These are phyloP conservation scores for Pseudomyrmex pallidus DNA, from an alignment of 1,140 invertebrate species.

Conservation along the genomic window DNA sequence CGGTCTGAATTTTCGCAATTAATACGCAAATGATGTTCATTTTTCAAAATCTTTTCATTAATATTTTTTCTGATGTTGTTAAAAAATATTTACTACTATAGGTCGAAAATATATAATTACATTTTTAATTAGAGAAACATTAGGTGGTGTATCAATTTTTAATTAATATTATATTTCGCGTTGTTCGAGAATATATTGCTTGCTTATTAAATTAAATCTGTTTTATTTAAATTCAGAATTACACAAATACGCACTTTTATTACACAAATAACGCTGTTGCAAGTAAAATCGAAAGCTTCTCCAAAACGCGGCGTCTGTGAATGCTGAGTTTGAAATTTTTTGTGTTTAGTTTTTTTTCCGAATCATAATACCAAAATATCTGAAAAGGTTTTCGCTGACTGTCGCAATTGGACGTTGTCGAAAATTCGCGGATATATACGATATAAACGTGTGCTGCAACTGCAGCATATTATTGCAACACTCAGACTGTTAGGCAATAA, in stretches of 20 bases:
- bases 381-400: not conserved
- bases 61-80: too few species aligned
- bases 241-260: not conserved
- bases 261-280: not conserved
- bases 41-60: not conserved
- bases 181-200: not conserved
- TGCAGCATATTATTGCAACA: not conserved
- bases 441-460: constrained; percentile 7
- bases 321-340: too few species aligned
- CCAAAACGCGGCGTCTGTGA: too few species aligned
- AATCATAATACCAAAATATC: constrained; percentile 3
- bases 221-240: not conserved
- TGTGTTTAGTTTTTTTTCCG: not conserved
- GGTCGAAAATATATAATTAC: too few species aligned
- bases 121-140: too few species aligned
- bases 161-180: not conserved
- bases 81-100: too few species aligned
- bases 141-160: not conserved
- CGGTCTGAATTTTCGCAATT: not conserved
- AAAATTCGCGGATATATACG: constrained; percentile 1
- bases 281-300: not conserved
- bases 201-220: too few species aligned
- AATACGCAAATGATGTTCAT: not conserved
- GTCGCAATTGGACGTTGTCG: too few species aligned
- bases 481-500: constrained; percentile 19